Evolutionary conservation across 2,888 invertebrate genomes (phyloP), one percentile per base, ranked within the genome.

Genomic region (Suillia variegata): DNA sequence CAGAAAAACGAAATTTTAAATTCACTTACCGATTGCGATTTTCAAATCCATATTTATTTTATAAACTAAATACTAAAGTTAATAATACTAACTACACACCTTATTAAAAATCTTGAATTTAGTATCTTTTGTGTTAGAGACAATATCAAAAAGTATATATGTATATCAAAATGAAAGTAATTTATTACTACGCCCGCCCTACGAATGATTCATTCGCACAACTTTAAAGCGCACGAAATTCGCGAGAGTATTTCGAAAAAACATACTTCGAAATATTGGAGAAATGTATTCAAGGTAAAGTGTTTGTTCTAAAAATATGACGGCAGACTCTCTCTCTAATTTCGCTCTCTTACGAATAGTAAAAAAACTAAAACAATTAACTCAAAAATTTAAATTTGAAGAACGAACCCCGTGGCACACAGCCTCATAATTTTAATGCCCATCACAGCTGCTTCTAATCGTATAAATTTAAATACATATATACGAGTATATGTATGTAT

Each of bases 251-350:
- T n/a, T n/a, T n/a, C n/a, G n/a, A n/a, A n/a, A n/a, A n/a, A 6
- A 26, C 26, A 5, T 26, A 26, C 15, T 38, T 38, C 38, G 38
- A 38, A 38, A 38, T 10, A n/a, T 38, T 38, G 38, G 38, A 38
- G 15, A 38, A 38, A 38, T 21, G 17, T 51, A 54, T 59, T 59
- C 51, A 59, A 59, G 59, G 62, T 52, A 26, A 38, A 38, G 38
- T 38, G n/a, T 10, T n/a, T 13, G 38, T 26, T 26, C 38, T 38
- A 38, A 10, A 38, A 38, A 38, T 38, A 38, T 38, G n/a, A 38
- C n/a, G 38, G 38, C 38, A 5, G 26, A 26, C 26, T 38, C 15
- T 38, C 38, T 5, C 38, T 38, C 38, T 38, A 4, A n/a, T 31
- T 12, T 12, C 12, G 31, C 31, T 31, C 31, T 6, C 31, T 8